Evolutionary conservation across 2,113 vertebrate genomes (phyloP).

Genomic region (Protobothrops flavoviridis): DNA sequence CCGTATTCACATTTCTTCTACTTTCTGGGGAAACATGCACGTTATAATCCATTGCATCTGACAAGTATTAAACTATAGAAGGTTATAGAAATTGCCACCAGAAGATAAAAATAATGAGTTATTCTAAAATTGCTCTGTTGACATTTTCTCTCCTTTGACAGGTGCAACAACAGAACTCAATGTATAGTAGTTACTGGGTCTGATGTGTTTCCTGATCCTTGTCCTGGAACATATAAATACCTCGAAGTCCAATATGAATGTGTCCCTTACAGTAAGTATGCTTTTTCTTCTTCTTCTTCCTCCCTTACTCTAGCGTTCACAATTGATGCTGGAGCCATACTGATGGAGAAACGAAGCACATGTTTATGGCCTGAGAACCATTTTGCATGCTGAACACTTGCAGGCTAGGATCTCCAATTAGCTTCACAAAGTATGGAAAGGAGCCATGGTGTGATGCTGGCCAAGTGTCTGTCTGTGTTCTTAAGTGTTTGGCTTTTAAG

Average conservation of each 20-base stretch:
- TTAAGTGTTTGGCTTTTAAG: constrained; percentile 81
- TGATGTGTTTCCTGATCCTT: constrained; percentile 98
- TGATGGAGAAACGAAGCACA: constrained; percentile 70
- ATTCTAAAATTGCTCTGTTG: constrained; percentile 58
- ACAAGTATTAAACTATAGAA: neutral
- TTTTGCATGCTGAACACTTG: constrained; percentile 78
- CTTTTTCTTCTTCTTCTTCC: constrained; percentile 63
- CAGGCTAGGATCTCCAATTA: constrained; percentile 72
- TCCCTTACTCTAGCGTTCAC: constrained; percentile 64
- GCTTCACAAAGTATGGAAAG: constrained; percentile 75
- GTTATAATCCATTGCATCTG: neutral
- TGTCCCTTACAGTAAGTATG: constrained; percentile 99
- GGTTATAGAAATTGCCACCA: neutral
- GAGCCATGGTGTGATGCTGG: constrained; percentile 73
- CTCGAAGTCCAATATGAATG: constrained; percentile 99
- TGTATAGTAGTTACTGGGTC: constrained; percentile 98
- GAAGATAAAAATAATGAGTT: constrained; percentile 17
- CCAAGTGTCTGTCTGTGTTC: constrained; percentile 79
- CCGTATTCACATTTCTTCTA: neutral
- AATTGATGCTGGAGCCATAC: constrained; percentile 62
- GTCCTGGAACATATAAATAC: constrained; percentile 98
- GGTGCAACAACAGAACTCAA: constrained; percentile 99
- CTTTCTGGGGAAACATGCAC: neutral
- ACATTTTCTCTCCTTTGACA: constrained; percentile 75
- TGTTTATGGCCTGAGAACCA: constrained; percentile 67